Conservation (phyloP, 2,888 invertebrate species). For the Aphodius sticticus region DNA sequence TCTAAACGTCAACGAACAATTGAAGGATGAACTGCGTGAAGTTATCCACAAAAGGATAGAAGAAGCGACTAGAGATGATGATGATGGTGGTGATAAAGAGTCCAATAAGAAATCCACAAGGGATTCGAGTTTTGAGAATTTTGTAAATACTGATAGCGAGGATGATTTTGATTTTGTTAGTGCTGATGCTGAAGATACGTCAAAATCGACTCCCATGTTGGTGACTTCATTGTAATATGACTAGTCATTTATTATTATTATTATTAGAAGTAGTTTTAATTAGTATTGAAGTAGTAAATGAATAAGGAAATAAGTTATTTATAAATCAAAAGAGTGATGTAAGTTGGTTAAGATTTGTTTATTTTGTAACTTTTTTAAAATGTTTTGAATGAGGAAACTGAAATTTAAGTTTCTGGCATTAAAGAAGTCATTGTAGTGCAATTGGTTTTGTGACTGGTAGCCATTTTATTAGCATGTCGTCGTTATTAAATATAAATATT, state of each 20-base stretch:
- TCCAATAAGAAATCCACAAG: background rate
- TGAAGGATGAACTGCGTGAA: slow-evolving; percentile 33
- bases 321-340: no score
- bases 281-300: background rate
- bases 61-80: slow-evolving; percentile 32
- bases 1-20: slow-evolving; percentile 33
- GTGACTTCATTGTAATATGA: slow-evolving; percentile 30
- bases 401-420: no score
- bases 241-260: slow-evolving; percentile 6
- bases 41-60: slow-evolving; percentile 35
- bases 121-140: slow-evolving; percentile 33
- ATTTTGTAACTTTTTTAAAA: no score
- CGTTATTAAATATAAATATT: background rate
- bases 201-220: slow-evolving; percentile 32
- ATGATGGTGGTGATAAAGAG: slow-evolving; percentile 9
- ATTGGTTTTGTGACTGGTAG: no score
- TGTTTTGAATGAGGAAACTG: no score
- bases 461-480: background rate
- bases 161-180: slow-evolving; percentile 36
- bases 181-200: slow-evolving; percentile 31
- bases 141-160: slow-evolving; percentile 33
- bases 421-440: no score
- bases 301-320: background rate
- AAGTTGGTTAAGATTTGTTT: no score
- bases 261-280: no score